Base-by-base conservation (phyloP, 2,888 invertebrate genomes). In the Erannis defoliaria region DNA sequence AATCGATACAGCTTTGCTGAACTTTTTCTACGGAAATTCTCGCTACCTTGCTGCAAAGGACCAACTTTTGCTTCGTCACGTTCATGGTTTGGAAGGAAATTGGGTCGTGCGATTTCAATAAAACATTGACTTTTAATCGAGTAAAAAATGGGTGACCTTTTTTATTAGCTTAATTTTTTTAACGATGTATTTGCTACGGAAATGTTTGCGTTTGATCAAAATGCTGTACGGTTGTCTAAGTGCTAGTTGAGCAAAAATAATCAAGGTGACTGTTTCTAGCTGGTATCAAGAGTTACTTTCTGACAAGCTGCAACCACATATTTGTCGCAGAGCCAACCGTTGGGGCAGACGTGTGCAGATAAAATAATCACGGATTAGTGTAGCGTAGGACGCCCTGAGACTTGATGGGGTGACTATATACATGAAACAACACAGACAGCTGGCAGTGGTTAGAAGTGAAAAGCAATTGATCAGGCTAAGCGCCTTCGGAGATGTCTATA, bases 61-160 rank as follows among this genome's bases (percentile, higher is more conserved):
- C 53, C 62, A 57, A 62, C 48, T 62, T 60, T 61, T 38, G 55
- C 50, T 38, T 56, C 40, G 62, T 57, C 62, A 57, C 62, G 56
- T 53, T 42, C 48, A 35, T 50, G 51, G 40, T 26, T 59, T 26
- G 35, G 49, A 38, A 23, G 31, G 51, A 29, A 62, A 57, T 48
- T 54, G 56, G 62, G 62, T 56, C 62, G 40, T 29, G 35, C 46
- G 23, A 56, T 56, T 62, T 37, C 46, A 40, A 57, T 57, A 48
- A 51, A 62, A 45, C 35, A 57, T 37, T 5, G 56, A 51, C 31
- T 51, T 61, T 61, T 55, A 55, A 50, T 51, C 37, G 43, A 55
- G 48, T 60, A 35, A 60, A 23, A 54, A 58, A 51, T 48, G 19
- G 18, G 51, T 35, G 19, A 9, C n/a, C n/a, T 40, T 26, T 51